A percentile compares a stretch with the other conserved stretches of the same genome.
Conservation (phyloP, 2,797 vertebrate genomes). For the Tadarida brasiliensis region DNA sequence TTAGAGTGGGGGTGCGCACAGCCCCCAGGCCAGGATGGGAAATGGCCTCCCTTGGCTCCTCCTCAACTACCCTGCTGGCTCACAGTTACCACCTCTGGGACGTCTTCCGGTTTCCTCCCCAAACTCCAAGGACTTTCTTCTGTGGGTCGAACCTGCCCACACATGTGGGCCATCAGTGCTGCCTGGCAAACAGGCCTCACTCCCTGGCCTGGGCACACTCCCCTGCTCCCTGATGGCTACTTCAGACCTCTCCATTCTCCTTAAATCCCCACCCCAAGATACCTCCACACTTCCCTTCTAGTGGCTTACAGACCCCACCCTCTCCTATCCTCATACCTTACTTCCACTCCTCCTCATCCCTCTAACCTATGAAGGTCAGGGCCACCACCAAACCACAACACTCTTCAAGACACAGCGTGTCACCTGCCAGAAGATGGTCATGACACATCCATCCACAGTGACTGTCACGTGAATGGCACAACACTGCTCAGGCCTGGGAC, state of each 20-base stretch:
- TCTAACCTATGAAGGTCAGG: background rate
- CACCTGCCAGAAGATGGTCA: background rate
- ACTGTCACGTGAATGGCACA: background rate
- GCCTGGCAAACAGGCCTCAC: background rate
- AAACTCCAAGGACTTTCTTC: background rate
- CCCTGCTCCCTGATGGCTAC: background rate
- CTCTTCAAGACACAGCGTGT: background rate
- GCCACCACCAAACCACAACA: background rate
- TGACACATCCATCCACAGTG: fast-evolving
- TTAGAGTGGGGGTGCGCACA: fast-evolving
- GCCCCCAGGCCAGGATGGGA: fast-evolving
- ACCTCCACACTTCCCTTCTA: fast-evolving
- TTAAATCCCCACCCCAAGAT: too few species aligned
- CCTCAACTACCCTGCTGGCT: background rate
- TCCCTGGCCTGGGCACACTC: background rate
- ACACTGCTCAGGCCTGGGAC: background rate
- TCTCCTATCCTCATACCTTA: background rate
- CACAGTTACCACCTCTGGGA: background rate
- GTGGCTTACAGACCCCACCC: background rate
- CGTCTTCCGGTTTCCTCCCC: background rate
- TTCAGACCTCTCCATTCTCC: background rate
- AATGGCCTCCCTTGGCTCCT: background rate
- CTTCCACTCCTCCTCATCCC: background rate
- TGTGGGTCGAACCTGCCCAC: background rate
- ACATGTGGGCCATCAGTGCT: fast-evolving